These are phyloP conservation scores for Acipenser oxyrinchus DNA, from an alignment of 2,797 vertebrate genomes.

Conservation along the genomic window DNA sequence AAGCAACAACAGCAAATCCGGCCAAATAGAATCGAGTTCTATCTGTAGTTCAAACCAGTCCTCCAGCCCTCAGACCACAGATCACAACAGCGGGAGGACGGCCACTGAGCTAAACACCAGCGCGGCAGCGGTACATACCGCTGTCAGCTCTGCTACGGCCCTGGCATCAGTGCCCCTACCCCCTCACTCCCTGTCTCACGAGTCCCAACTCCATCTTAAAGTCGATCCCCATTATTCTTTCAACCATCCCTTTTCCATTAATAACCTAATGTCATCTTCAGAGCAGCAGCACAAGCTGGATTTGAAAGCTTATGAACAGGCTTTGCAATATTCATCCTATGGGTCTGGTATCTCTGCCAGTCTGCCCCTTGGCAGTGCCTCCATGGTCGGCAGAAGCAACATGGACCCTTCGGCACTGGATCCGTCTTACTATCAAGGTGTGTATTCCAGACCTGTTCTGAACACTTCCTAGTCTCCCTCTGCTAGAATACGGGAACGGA, in stretches of 20 bases:
- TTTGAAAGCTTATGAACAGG: slow-evolving; percentile 93
- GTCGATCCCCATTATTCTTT: slow-evolving; percentile 93
- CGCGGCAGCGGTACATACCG: slow-evolving; percentile 47
- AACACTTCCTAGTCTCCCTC: slow-evolving; percentile 82
- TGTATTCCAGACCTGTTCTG: slow-evolving; percentile 91
- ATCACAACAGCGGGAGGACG: slow-evolving; percentile 57
- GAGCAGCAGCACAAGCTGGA: slow-evolving; percentile 98
- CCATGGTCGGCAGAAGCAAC: slow-evolving; percentile 67
- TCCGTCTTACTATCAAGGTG: slow-evolving; percentile 91
- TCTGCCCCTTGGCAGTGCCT: slow-evolving; percentile 59
- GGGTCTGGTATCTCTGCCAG: slow-evolving; percentile 64
- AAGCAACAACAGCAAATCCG: slow-evolving; percentile 54
- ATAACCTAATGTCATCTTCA: slow-evolving; percentile 94
- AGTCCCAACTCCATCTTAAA: slow-evolving; percentile 84
- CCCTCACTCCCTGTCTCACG: slow-evolving; percentile 74
- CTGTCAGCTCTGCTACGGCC: slow-evolving; percentile 55
- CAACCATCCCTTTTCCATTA: slow-evolving; percentile 97
- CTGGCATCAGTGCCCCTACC: slow-evolving; percentile 62
- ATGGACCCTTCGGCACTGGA: slow-evolving; percentile 84
- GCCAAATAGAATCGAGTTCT: slow-evolving; percentile 64
- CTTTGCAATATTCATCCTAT: slow-evolving; percentile 84
- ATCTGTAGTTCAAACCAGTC: slow-evolving; percentile 65
- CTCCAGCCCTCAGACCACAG: slow-evolving; percentile 70
- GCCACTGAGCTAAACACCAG: slow-evolving; percentile 71
- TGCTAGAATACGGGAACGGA: slow-evolving; percentile 25